These are phyloP conservation scores for Augochlorella aurata DNA, from an alignment of 2,888 invertebrate genomes.

Conservation along the genomic window DNA sequence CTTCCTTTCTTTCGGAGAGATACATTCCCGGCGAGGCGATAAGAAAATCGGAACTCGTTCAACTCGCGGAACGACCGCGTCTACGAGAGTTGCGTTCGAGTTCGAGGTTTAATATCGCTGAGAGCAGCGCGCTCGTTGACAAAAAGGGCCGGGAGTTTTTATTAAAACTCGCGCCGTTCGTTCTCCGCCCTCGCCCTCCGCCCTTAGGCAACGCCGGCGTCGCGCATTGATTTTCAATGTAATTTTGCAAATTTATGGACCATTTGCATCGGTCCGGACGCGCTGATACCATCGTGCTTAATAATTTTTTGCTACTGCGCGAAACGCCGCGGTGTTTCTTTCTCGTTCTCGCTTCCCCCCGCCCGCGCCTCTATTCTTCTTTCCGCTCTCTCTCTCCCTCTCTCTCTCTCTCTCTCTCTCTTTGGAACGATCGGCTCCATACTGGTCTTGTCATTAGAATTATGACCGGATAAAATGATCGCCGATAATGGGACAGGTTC, in stretches of 20 bases:
- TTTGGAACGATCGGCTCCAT: too few species aligned
- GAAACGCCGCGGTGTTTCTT: neutral
- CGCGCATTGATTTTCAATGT: constrained; percentile 55
- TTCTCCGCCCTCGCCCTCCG: neutral
- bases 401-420: neutral
- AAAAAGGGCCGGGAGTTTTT: constrained; percentile 51
- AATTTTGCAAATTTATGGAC: constrained; percentile 56
- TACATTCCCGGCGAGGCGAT: constrained; percentile 26
- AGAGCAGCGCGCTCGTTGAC: constrained; percentile 46
- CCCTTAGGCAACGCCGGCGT: neutral
- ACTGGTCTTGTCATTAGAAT: too few species aligned
- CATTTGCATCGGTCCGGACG: constrained; percentile 42
- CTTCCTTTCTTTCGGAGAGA: neutral
- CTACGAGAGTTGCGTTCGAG: constrained; percentile 36
- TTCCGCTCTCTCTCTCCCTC: neutral
- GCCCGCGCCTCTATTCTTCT: neutral
- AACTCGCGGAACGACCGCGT: constrained; percentile 23
- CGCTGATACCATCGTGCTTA: constrained; percentile 49
- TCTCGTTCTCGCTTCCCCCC: neutral
- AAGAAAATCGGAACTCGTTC: constrained; percentile 40
- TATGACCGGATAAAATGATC: too few species aligned
- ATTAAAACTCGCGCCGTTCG: constrained; percentile 44
- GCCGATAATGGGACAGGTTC: too few species aligned
- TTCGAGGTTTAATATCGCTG: constrained; percentile 57
- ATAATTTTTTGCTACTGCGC: constrained; percentile 45